Evolutionary conservation across 2,888 invertebrate species (phyloP).

Genomic region (Xylophagus ater): DNA sequence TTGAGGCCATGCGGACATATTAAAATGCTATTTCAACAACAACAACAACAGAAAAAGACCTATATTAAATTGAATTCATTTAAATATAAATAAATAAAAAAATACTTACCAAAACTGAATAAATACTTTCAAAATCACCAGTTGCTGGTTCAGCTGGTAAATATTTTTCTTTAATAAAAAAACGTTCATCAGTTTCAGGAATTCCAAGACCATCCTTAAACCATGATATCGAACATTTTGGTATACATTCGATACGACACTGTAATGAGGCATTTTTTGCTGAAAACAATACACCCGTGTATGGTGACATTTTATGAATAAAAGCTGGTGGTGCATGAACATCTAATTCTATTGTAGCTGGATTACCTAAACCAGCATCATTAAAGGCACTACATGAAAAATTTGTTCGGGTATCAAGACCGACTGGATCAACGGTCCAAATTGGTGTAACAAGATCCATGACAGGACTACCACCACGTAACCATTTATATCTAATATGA

Average conservation of each 20-base stretch:
- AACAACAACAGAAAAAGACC: neutral
- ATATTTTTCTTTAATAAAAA: slow-evolving; percentile 55
- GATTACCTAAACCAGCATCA: slow-evolving; percentile 67
- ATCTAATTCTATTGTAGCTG: slow-evolving; percentile 56
- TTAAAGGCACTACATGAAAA: slow-evolving; percentile 82
- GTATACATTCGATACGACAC: slow-evolving; percentile 83
- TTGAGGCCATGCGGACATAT: slow-evolving; percentile 73
- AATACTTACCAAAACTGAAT: slow-evolving; percentile 63
- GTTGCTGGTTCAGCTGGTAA: slow-evolving; percentile 63
- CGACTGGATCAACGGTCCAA: slow-evolving; percentile 73
- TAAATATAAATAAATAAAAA: slow-evolving; percentile 2
- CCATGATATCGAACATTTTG: slow-evolving; percentile 77
- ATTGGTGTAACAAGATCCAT: slow-evolving; percentile 63
- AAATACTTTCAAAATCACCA: slow-evolving; percentile 80
- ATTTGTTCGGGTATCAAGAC: slow-evolving; percentile 74
- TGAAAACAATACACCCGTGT: slow-evolving; percentile 69
- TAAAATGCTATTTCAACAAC: slow-evolving; percentile 53
- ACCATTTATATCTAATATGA: slow-evolving; percentile 71
- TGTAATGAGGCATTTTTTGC: slow-evolving; percentile 65
- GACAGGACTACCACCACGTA: slow-evolving; percentile 57
- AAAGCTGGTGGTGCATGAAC: slow-evolving; percentile 78
- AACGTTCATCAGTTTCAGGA: slow-evolving; percentile 49
- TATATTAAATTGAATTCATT: neutral
- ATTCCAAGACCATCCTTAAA: slow-evolving; percentile 64
- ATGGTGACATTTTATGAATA: slow-evolving; percentile 70